phyloP scores from a whole-genome alignment of 2,888 invertebrate genomes.

The Dromius quadrimaculatus region DNA sequence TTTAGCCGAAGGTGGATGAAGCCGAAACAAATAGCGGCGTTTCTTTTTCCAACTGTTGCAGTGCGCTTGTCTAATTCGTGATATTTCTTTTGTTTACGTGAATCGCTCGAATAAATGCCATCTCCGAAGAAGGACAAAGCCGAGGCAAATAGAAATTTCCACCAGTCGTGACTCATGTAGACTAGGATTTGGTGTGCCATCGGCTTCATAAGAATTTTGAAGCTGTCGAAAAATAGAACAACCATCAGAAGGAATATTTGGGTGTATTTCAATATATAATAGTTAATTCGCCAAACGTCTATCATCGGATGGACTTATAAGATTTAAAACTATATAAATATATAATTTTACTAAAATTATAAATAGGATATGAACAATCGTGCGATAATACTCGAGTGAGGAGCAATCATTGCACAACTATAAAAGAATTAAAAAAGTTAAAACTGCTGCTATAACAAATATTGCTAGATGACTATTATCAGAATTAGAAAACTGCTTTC shows the following conservation, averaged over 20 bases:
- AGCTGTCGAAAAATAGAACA: constrained; percentile 23
- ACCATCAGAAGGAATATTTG: background rate
- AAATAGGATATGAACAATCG: constrained; percentile 23
- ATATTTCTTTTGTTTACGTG: too few relatives aligned
- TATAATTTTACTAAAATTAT: constrained; percentile 19
- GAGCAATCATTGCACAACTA: constrained; percentile 28
- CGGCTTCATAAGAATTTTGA: constrained; percentile 22
- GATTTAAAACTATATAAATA: constrained; percentile 25
- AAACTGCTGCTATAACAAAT: constrained; percentile 27
- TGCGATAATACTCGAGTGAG: constrained; percentile 4
- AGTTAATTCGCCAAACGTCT: constrained; percentile 22
- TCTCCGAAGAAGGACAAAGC: too few relatives aligned
- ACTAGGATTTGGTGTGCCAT: too few relatives aligned
- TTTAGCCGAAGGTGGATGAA: too few relatives aligned
- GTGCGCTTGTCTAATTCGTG: too few relatives aligned
- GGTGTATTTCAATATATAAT: constrained; percentile 10
- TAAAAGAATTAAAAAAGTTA: constrained; percentile 18
- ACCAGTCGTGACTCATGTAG: too few relatives aligned
- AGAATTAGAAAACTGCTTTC: constrained; percentile 13
- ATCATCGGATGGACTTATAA: constrained; percentile 23
- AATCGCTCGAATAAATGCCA: too few relatives aligned
- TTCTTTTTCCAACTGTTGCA: too few relatives aligned
- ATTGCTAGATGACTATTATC: constrained; percentile 34
- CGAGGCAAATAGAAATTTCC: too few relatives aligned
- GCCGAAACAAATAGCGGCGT: too few relatives aligned